Base-by-base conservation (phyloP, 2,888 invertebrate genomes). In the Protodeltote pygarga region DNA sequence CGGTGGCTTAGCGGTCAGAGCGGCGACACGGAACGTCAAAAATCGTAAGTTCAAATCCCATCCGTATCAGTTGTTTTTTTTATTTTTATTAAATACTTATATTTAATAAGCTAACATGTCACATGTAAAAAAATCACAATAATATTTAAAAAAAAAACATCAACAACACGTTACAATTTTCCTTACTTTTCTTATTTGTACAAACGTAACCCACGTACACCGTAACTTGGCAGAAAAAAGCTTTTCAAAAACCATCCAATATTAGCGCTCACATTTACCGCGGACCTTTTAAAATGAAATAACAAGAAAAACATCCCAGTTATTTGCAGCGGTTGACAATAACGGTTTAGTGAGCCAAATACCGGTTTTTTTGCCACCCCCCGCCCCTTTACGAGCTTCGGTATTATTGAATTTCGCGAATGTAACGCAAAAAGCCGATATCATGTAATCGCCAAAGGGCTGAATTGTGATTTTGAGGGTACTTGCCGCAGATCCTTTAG, bases 381-480 rank as follows among this genome's bases (percentile, higher is more conserved):
- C 55, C 59, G 25, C 65, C 64, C 69, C 62, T 66, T 75, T 71
- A 72, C 60, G 71, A 67, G 62, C 55, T 62, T 63, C 44, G 60
- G 65, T 71, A 71, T 74, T 75, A 76, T 76, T 76, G 76, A 76
- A 76, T 75, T 76, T 73, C 59, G 65, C 65, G 59, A 64, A 62
- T 58, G 65, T 59, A 44, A 72, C 61, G 61, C 68, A 51, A 63
- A 67, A 62, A 65, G 48, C 62, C 61, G 67, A 76, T 73, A 71
- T 70, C 73, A 69, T 72, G 76, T 78, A 75, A 78, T 77, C 73
- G 71, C 60, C 58, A 64, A 71, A 75, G 71, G 71, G 68, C 71
- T 70, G 75, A 77, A 71, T 75, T 67, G 77, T 76, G 73, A 76
- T 77, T 73, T 69, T 64, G 73, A 70, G 66, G 71, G 71, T 70